A percentile compares a stretch with the other conserved stretches of the same genome.
These are phyloP conservation scores for Gavia stellata DNA, from an alignment of 2,113 vertebrate genomes.

Conservation along the genomic window DNA sequence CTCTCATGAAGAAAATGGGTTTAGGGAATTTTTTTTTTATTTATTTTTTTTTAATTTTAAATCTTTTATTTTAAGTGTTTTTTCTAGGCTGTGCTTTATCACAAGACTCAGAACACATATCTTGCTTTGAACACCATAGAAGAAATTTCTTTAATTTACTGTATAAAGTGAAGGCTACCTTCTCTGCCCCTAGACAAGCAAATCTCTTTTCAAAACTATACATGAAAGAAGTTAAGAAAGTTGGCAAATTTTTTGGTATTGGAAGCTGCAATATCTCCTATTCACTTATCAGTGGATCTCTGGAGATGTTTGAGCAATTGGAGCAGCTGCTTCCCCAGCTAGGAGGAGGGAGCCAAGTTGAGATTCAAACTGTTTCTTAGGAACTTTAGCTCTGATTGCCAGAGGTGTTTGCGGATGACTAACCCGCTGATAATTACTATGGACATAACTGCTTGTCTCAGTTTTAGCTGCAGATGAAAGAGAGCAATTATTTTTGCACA, in stretches of 20 bases:
- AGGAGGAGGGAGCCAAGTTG: background rate
- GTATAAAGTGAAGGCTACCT: background rate
- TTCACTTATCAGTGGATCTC: background rate
- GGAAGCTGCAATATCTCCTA: background rate
- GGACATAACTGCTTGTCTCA: slow-evolving; percentile 15
- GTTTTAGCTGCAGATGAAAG: slow-evolving; percentile 8
- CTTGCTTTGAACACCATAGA: background rate
- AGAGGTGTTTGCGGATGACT: slow-evolving; percentile 42
- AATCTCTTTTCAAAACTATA: background rate
- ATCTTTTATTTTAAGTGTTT: background rate
- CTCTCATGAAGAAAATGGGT: background rate
- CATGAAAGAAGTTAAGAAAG: background rate
- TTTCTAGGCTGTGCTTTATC: background rate
- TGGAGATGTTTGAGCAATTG: background rate
- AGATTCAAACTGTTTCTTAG: background rate
- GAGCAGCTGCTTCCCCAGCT: background rate
- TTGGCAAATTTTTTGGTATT: rapidly evolving
- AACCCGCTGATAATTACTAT: slow-evolving; percentile 23
- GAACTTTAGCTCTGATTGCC: slow-evolving; percentile 7
- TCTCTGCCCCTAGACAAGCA: background rate
- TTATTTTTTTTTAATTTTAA: background rate
- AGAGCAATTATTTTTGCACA: slow-evolving; percentile 31
- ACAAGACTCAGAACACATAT: background rate
- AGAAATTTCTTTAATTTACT: background rate
- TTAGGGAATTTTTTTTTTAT: rapidly evolving